Evolutionary conservation across 2,113 vertebrate species (phyloP).

Genomic region (Elachura formosa): DNA sequence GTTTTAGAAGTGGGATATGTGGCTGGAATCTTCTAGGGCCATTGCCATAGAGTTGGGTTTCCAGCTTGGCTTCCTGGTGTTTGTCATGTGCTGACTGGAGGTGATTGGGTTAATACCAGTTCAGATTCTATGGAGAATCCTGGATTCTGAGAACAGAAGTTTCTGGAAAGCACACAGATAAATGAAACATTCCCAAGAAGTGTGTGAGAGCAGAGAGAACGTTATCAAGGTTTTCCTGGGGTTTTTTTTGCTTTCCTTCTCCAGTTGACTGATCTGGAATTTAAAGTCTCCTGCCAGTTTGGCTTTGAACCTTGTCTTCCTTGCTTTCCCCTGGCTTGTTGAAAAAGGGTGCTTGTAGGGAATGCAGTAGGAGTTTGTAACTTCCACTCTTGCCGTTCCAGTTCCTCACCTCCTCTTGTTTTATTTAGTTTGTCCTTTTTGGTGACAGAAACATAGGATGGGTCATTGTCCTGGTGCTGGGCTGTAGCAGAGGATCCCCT

Average conservation of each 20-base stretch:
- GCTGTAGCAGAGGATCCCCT: not conserved
- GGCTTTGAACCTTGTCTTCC: not conserved
- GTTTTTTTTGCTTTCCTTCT: not conserved
- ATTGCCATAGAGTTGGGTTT: not conserved
- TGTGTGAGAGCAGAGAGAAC: not conserved
- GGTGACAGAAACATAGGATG: not conserved
- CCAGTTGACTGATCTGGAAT: not conserved
- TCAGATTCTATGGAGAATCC: conserved; percentile 4
- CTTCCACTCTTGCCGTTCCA: not conserved
- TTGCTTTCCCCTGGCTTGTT: not conserved
- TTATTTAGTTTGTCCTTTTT: not conserved
- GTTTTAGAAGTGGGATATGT: not conserved
- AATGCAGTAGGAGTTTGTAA: not conserved
- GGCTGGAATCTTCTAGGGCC: not conserved
- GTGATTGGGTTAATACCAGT: not conserved
- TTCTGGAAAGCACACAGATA: conserved; percentile 29
- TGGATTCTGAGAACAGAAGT: conserved; percentile 40
- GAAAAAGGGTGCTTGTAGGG: not conserved
- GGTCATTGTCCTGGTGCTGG: not conserved
- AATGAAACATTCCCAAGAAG: conserved; percentile 35
- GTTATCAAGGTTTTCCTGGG: not conserved
- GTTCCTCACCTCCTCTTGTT: not conserved
- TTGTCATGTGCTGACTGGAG: not conserved
- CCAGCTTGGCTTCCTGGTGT: not conserved
- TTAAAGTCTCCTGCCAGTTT: not conserved